Evolutionary conservation across 2,888 invertebrate species (phyloP).

Genomic region (Myopa testacea): DNA sequence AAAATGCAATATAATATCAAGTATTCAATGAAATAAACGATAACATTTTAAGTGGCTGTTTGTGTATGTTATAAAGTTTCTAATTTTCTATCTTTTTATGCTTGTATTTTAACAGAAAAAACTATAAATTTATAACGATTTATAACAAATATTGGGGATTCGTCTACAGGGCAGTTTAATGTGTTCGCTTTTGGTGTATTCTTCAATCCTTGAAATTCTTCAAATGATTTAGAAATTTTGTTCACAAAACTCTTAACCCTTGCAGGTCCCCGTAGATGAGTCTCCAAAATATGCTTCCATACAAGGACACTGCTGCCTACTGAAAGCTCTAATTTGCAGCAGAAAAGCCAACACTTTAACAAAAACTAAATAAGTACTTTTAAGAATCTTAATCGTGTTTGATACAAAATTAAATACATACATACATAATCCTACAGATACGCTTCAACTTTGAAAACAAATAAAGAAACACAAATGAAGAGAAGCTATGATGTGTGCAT

Average conservation of each 20-base stretch:
- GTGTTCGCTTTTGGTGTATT: background rate
- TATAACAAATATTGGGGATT: background rate
- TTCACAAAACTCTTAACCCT: background rate
- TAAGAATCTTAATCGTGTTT: slow-evolving; percentile 40
- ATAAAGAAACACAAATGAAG: slow-evolving; percentile 4
- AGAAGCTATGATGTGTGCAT: background rate
- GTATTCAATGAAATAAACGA: slow-evolving; percentile 4
- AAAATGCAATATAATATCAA: background rate
- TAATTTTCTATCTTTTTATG: slow-evolving; percentile 5
- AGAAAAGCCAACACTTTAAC: slow-evolving; percentile 18
- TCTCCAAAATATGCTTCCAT: background rate
- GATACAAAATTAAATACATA: slow-evolving; percentile 24
- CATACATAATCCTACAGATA: background rate
- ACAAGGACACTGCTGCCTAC: background rate
- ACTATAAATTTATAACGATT: background rate
- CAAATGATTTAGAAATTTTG: background rate
- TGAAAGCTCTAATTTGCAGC: slow-evolving; percentile 2
- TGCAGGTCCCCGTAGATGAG: background rate
- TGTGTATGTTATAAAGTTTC: background rate
- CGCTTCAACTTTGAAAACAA: slow-evolving; percentile 12
- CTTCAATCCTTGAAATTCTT: background rate
- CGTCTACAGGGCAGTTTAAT: slow-evolving; percentile 3
- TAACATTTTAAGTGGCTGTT: slow-evolving; percentile 26
- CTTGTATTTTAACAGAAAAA: slow-evolving; percentile 15
- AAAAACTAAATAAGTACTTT: slow-evolving; percentile 47